Conservation (phyloP, 2,113 vertebrate genomes). For the Nycticebus coucang region DNA sequence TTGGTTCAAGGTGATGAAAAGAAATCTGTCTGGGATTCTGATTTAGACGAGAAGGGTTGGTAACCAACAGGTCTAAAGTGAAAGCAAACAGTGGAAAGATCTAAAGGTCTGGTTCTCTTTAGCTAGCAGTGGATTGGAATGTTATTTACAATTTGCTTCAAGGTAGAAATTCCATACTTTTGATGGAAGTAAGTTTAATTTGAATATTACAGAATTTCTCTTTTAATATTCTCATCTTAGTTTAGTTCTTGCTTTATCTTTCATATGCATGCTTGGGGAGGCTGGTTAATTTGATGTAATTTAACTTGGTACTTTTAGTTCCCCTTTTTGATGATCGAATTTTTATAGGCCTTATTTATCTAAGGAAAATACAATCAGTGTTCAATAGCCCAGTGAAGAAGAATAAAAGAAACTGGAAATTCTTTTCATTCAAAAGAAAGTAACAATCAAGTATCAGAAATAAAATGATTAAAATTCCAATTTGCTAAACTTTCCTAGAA, state of each 20-base stretch:
- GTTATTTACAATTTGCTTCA: background rate
- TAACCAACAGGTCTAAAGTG: background rate
- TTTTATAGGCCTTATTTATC: slow-evolving; percentile 5
- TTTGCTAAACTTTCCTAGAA: background rate
- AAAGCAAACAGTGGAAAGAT: background rate
- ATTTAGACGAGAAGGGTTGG: background rate
- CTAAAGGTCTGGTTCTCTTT: background rate
- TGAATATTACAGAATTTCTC: background rate
- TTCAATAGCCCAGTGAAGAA: background rate
- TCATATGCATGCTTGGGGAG: background rate
- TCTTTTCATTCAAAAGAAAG: slow-evolving; percentile 39
- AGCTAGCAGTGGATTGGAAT: background rate
- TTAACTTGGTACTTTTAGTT: background rate
- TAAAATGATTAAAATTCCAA: background rate
- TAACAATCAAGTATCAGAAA: background rate
- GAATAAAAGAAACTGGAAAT: slow-evolving; percentile 18
- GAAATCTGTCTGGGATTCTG: slow-evolving; percentile 19
- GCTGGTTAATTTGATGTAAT: background rate
- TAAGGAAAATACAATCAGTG: slow-evolving; percentile 1
- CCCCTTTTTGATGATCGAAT: background rate
- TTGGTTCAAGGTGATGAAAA: slow-evolving; percentile 24
- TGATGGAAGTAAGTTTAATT: background rate
- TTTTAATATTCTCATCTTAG: background rate
- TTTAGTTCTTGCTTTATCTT: background rate
- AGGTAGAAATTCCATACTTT: background rate